These are phyloP conservation scores for Elymnias hypermnestra DNA, from an alignment of 1,140 invertebrate species.

Conservation along the genomic window DNA sequence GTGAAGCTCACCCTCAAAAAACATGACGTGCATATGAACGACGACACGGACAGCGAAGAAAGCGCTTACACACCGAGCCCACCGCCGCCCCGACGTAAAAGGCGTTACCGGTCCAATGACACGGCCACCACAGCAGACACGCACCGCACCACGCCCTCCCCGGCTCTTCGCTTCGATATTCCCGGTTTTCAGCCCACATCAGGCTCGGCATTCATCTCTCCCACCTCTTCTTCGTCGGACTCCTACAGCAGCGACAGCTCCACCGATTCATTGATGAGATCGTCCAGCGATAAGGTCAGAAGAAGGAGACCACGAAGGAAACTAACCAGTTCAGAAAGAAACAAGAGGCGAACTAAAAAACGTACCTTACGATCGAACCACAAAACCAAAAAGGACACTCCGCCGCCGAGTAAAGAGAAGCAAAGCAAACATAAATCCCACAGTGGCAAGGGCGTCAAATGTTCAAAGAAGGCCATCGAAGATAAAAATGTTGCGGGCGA, in stretches of 20 bases:
- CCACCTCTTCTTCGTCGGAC: constrained; percentile 12
- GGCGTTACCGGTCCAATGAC: constrained; percentile 17
- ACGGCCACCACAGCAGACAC: constrained; percentile 2
- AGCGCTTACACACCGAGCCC: constrained; percentile 29
- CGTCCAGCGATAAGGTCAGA: no score
- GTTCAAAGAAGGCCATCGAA: constrained; percentile 31
- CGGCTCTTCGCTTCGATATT: neutral
- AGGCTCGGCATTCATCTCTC: constrained; percentile 3
- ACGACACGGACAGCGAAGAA: constrained; percentile 38
- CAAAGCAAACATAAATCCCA: constrained; percentile 41
- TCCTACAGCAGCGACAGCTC: constrained; percentile 10
- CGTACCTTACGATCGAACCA: constrained; percentile 18
- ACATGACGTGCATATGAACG: no score
- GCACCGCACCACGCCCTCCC: constrained; percentile 17
- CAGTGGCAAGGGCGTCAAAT: constrained; percentile 54
- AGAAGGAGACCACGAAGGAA: constrained; percentile 13
- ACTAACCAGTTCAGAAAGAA: constrained; percentile 11
- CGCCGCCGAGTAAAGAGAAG: constrained; percentile 25
- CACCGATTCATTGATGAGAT: neutral
- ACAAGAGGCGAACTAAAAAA: constrained; percentile 29
- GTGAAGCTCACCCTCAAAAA: constrained; percentile 49
- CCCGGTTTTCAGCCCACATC: neutral
- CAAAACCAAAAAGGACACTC: constrained; percentile 28
- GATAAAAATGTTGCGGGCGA: neutral
- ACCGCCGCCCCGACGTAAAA: constrained; percentile 11